These are phyloP conservation scores for Chlorodrepanis virens DNA, from an alignment of 2,113 vertebrate genomes.

Conservation along the genomic window DNA sequence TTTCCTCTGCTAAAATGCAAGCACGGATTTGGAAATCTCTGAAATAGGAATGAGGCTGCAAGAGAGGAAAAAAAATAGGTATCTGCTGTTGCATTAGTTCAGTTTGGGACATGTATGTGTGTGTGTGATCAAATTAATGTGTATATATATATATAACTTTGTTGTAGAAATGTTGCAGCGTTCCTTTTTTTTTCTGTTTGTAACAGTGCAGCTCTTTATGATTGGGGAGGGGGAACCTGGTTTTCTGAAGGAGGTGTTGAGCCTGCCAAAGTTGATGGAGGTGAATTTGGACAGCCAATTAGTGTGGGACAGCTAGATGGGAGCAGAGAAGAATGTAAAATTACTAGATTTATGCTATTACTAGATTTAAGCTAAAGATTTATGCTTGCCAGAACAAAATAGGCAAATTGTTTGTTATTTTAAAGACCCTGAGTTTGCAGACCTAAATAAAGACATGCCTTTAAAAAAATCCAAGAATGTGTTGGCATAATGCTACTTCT, in stretches of 20 bases:
- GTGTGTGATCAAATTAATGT: not conserved
- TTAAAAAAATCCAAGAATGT: not conserved
- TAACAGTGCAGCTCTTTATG: not conserved
- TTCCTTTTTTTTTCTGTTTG: not conserved
- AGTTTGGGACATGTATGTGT: not conserved
- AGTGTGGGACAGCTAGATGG: not conserved
- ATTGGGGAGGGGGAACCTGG: not conserved
- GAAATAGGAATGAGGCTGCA: not conserved
- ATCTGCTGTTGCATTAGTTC: not conserved
- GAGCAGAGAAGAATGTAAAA: constrained; percentile 28
- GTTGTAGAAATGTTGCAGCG: not conserved
- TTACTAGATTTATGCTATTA: not conserved
- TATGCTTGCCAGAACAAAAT: constrained; percentile 52
- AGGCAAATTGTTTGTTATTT: constrained; percentile 17
- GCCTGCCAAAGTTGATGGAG: constrained; percentile 8
- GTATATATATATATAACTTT: not conserved
- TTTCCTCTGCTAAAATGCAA: constrained; percentile 25
- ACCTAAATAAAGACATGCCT: not conserved
- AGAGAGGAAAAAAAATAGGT: not conserved
- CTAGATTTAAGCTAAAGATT: not conserved
- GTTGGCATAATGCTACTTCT: not conserved
- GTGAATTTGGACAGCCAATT: constrained; percentile 22
- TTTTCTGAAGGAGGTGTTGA: constrained; percentile 13
- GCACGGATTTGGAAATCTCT: not conserved
- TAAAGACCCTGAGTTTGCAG: not conserved